Evolutionary conservation across 2,797 vertebrate genomes (phyloP), one percentile per base, ranked within the genome.

Genomic region (Melopsittacus undulatus): DNA sequence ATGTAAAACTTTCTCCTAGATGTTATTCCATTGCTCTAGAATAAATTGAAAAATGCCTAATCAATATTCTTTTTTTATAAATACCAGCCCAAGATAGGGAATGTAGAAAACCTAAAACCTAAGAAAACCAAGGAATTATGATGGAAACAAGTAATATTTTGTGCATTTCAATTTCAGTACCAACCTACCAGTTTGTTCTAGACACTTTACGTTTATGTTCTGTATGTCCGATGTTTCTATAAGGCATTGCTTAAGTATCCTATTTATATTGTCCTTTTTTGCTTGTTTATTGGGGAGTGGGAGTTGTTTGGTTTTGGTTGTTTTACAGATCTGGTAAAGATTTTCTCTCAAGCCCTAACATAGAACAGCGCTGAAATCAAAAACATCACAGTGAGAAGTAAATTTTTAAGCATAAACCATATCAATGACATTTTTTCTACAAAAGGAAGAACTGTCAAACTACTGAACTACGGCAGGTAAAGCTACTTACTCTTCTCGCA

Each of bases 401-500:
- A n/a, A n/a, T 79, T 48, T 81, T 83, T 32, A 86, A 89, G 52
- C 27, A 78, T 24, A 79, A 92, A 66, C 5, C 32, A 49, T 10
- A 2, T 67, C 30, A 72, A 62, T 22, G 12, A 78, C 13, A 75
- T 38, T 82, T 75, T 75, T 87, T 29, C 18, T 51, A 72, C 16
- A 79, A 26, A 30, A 68, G 13, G 20, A 87, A 90, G 40, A 68
- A 92, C 2, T 57, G 19, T 70, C 10, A 92, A 94, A 81, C 23
- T 62, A 73, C 32, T 93, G 36, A 83, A 80, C 63, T 87, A 72
- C 16, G n/a, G 21, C 7, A 88, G 12, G 7, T n/a, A 83, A 78
- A 95, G 54, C 86, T 96, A 98, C 99, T 99, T 98, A 99, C 99
- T 98, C 98, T 98, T 99, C 99, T 95, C 98, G 98, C 83, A 99